phyloP scores from a whole-genome alignment of 2,888 invertebrate genomes.

The Drosophila leonis region DNA sequence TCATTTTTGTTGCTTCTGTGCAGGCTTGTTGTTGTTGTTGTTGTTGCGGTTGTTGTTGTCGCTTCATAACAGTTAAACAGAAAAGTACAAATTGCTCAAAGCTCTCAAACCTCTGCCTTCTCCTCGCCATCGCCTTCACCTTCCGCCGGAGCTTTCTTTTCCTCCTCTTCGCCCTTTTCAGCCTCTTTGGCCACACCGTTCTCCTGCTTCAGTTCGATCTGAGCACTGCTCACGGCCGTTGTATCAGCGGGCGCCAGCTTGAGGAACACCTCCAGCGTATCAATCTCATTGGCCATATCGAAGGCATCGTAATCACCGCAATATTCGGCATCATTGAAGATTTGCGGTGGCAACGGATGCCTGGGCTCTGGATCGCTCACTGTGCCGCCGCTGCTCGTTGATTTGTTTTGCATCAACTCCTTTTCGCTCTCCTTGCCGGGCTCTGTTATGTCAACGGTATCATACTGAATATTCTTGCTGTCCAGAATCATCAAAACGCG shows the following conservation, averaged over 20 bases:
- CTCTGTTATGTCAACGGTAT: constrained; percentile 97
- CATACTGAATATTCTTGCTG: constrained; percentile 95
- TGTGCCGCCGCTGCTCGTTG: constrained; percentile 91
- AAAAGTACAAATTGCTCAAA: constrained; percentile 70
- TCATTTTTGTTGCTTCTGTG: constrained; percentile 57
- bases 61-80: constrained; percentile 72
- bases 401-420: constrained; percentile 96
- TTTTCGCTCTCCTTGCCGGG: constrained; percentile 95
- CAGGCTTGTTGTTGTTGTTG: constrained; percentile 52
- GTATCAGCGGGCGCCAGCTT: constrained; percentile 89
- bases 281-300: constrained; percentile 95
- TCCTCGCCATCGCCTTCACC: constrained; percentile 45
- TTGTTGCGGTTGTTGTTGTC: constrained; percentile 51
- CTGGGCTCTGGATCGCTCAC: constrained; percentile 90
- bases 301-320: constrained; percentile 98
- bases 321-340: constrained; percentile 94
- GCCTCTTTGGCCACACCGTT: constrained; percentile 77
- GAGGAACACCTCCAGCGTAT: constrained; percentile 94
- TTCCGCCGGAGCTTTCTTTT: constrained; percentile 50
- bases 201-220: constrained; percentile 84
- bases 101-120: constrained; percentile 68
- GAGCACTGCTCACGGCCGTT: constrained; percentile 85
- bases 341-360: constrained; percentile 95
- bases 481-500: constrained; percentile 97
- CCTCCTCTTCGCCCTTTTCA: constrained; percentile 43